Evolutionary conservation across 2,888 invertebrate species (phyloP).

Genomic region (Callosobruchus maculatus): DNA sequence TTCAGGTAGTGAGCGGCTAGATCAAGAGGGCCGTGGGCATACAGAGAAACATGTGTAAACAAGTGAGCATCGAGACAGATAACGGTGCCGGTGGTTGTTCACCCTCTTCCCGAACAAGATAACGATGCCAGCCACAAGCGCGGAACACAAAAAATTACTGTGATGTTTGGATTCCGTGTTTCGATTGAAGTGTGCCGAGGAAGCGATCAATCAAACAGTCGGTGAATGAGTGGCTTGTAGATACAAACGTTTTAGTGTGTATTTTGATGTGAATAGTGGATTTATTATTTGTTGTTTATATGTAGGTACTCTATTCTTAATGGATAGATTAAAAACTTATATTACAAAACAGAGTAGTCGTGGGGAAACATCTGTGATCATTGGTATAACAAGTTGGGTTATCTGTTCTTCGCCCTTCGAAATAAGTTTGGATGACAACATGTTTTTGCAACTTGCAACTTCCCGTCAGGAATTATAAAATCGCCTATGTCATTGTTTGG

Average conservation of each 20-base stretch:
- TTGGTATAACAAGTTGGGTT: no score
- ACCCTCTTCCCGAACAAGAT: not conserved
- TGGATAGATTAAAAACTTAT: not conserved
- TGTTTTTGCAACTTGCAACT: no score
- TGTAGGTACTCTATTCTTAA: not conserved
- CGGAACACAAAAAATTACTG: not conserved
- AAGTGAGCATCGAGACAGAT: not conserved
- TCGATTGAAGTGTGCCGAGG: slow-evolving; percentile 3
- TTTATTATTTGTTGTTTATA: not conserved
- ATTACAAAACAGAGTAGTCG: no score
- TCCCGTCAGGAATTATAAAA: no score
- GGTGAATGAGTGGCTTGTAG: not conserved
- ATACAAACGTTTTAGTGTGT: not conserved
- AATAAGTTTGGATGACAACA: no score
- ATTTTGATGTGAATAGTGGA: not conserved
- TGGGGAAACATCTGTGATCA: no score
- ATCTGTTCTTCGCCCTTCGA: no score
- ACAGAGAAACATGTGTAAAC: slow-evolving; percentile 1
- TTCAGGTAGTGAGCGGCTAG: slow-evolving; percentile 1
- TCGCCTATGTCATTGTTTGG: no score
- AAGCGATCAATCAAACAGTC: slow-evolving; percentile 1
- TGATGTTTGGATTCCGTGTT: not conserved
- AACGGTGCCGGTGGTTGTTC: slow-evolving; percentile 1
- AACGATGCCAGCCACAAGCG: not conserved
- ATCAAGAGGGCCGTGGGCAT: slow-evolving; percentile 1